Conservation (phyloP, 1,140 invertebrate genomes). For the Akabosia matsudoensis region DNA sequence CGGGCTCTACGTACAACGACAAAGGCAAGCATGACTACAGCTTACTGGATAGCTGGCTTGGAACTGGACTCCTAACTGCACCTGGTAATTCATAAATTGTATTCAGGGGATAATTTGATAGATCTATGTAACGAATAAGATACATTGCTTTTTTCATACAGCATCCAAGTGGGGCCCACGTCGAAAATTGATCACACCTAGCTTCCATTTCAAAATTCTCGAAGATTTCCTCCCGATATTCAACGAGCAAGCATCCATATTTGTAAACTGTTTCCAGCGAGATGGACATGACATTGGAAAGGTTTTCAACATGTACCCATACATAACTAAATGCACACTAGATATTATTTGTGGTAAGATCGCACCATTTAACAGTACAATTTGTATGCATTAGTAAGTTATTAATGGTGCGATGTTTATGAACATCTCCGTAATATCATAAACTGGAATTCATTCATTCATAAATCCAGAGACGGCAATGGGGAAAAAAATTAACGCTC, state of each 20-base stretch:
- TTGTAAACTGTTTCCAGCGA: neutral
- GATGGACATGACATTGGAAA: neutral
- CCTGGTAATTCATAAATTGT: neutral
- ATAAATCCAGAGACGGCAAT: slow-evolving; percentile 50
- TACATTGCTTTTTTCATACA: too few relatives aligned
- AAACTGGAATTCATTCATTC: too few relatives aligned
- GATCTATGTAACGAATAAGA: too few relatives aligned
- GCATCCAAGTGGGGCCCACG: slow-evolving; percentile 59
- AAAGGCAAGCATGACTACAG: slow-evolving; percentile 13
- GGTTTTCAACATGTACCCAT: slow-evolving; percentile 8
- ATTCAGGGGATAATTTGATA: too few relatives aligned
- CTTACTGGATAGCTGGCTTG: neutral
- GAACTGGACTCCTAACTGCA: neutral
- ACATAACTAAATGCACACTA: slow-evolving; percentile 7
- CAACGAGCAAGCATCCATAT: slow-evolving; percentile 56
- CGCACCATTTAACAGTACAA: neutral
- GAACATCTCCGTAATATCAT: too few relatives aligned
- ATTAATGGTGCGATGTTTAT: neutral
- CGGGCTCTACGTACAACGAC: neutral
- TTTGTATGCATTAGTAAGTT: neutral
- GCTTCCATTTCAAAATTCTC: slow-evolving; percentile 66
- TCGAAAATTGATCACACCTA: slow-evolving; percentile 63
- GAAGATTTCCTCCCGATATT: slow-evolving; percentile 62
- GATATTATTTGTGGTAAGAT: slow-evolving; percentile 23
- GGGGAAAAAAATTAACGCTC: slow-evolving; percentile 24